Percentiles rank a stretch among this genome's conserved stretches.
Conservation (phyloP, 2,888 invertebrate genomes). For the Therioaphis trifolii region DNA sequence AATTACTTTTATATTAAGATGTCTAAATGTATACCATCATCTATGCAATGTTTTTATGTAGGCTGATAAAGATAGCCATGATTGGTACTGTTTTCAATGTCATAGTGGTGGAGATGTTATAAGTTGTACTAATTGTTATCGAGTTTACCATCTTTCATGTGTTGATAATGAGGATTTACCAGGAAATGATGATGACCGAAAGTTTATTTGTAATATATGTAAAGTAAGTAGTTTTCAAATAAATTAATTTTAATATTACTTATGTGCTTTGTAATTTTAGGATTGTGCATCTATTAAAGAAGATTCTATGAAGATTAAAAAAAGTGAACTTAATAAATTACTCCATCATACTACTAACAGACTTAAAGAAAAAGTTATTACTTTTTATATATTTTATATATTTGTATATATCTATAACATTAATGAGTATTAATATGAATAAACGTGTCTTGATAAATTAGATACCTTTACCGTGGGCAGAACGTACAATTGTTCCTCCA, state of each 20-base stretch:
- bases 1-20: neutral
- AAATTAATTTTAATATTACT: neutral
- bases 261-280: slow-evolving; percentile 58
- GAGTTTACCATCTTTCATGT: slow-evolving; percentile 80
- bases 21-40: neutral
- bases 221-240: slow-evolving; percentile 67
- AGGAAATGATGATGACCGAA: slow-evolving; percentile 69
- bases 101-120: slow-evolving; percentile 78
- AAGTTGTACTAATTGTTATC: slow-evolving; percentile 75
- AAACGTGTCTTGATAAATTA: slow-evolving; percentile 61
- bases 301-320: slow-evolving; percentile 69
- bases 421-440: slow-evolving; percentile 27
- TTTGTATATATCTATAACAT: neutral
- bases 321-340: slow-evolving; percentile 72
- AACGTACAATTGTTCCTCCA: slow-evolving; percentile 66
- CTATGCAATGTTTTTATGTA: slow-evolving; percentile 63
- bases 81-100: slow-evolving; percentile 84
- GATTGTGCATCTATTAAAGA: slow-evolving; percentile 64
- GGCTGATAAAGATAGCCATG: slow-evolving; percentile 73
- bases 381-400: slow-evolving; percentile 7
- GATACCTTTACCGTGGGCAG: slow-evolving; percentile 66
- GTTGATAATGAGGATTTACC: slow-evolving; percentile 69
- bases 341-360: slow-evolving; percentile 73
- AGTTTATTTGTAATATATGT: slow-evolving; percentile 70
- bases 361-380: slow-evolving; percentile 71